phyloP scores from a whole-genome alignment of 1,140 invertebrate species.

The Araneus ventricosus region DNA sequence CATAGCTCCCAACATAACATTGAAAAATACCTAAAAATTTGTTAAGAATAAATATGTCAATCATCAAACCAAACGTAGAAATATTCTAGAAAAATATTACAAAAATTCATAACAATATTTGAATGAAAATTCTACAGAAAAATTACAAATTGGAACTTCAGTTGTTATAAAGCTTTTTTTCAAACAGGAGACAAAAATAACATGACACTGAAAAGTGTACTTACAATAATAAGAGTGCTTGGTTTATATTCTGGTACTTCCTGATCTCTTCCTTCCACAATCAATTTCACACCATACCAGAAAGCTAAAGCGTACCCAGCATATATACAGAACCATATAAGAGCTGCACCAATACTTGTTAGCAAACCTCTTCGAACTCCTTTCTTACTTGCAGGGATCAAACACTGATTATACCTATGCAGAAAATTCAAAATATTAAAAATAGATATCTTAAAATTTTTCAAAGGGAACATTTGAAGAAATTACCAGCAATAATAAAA shows the following conservation, averaged over 20 bases:
- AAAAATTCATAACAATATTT: background rate
- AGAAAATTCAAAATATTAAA: background rate
- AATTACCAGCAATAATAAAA: too few species aligned
- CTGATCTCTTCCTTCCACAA: conserved; percentile 77
- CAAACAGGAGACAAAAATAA: background rate
- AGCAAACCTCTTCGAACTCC: conserved; percentile 87
- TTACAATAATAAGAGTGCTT: conserved; percentile 72
- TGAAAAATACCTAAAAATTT: conserved; percentile 86
- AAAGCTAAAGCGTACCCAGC: conserved; percentile 89
- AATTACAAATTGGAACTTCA: background rate
- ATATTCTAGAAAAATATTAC: background rate
- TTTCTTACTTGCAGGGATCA: conserved; percentile 84
- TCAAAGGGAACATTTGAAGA: too few species aligned
- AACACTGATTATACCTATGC: conserved; percentile 83
- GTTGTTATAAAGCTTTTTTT: background rate
- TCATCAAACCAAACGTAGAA: background rate
- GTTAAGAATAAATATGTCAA: background rate
- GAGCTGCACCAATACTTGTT: conserved; percentile 84
- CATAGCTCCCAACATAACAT: conserved; percentile 91
- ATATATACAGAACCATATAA: conserved; percentile 88
- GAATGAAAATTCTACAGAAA: background rate
- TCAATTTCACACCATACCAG: conserved; percentile 89
- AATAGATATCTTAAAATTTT: background rate
- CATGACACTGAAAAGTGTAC: background rate
- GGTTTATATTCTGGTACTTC: conserved; percentile 69